Evolutionary conservation across 2,888 invertebrate species (phyloP).

Genomic region (Dione juno): DNA sequence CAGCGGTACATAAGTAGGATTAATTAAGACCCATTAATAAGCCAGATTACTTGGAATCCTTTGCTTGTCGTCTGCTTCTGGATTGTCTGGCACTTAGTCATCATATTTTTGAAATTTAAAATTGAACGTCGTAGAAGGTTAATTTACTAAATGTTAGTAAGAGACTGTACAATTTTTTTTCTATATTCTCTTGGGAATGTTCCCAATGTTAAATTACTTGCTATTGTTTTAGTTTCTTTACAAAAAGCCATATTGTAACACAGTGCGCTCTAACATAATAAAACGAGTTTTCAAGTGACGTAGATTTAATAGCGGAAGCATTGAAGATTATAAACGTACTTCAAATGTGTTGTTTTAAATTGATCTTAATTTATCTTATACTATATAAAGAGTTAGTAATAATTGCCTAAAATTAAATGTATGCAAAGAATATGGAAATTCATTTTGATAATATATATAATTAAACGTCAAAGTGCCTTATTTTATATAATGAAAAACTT

Average conservation of each 20-base stretch:
- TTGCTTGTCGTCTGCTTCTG: background rate
- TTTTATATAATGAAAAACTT: too few relatives aligned
- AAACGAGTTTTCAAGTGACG: slow-evolving; percentile 27
- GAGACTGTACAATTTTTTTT: background rate
- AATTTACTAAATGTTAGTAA: too few relatives aligned
- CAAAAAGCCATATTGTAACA: slow-evolving; percentile 32
- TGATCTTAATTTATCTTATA: background rate
- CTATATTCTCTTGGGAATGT: slow-evolving; percentile 37
- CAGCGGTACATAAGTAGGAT: slow-evolving; percentile 7
- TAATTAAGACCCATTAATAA: slow-evolving; percentile 31
- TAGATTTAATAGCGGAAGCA: slow-evolving; percentile 28
- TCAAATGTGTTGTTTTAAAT: background rate
- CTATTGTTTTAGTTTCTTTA: slow-evolving; percentile 38
- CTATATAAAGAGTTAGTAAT: background rate
- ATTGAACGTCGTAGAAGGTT: background rate
- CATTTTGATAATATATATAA: too few relatives aligned
- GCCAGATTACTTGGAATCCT: slow-evolving; percentile 20
- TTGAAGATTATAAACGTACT: slow-evolving; percentile 1
- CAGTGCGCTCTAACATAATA: slow-evolving; percentile 19
- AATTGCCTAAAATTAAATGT: too few relatives aligned
- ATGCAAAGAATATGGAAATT: too few relatives aligned
- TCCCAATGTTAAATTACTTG: slow-evolving; percentile 34
- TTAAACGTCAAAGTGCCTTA: too few relatives aligned
- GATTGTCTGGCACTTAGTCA: slow-evolving; percentile 18
- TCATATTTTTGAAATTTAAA: background rate